A percentile compares a stretch with the other conserved stretches of the same genome.
phyloP scores from a whole-genome alignment of 2,797 vertebrate species.

The Morelia viridis region DNA sequence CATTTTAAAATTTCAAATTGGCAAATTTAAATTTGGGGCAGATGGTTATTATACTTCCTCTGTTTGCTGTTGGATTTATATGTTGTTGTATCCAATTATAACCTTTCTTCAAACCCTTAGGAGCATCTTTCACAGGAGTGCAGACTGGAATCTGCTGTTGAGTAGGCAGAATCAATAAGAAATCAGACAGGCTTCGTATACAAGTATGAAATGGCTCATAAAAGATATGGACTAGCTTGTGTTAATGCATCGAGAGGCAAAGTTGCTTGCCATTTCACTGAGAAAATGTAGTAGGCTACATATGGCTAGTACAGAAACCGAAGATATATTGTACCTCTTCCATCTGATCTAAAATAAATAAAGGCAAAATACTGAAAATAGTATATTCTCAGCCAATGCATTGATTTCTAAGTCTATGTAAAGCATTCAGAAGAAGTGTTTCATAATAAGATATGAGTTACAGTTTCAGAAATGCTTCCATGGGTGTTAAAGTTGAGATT shows the following conservation, averaged over 20 bases:
- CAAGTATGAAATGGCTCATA: conserved; percentile 3
- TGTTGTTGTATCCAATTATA: neutral
- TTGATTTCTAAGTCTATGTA: neutral
- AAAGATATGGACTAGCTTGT: neutral
- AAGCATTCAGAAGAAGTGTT: neutral
- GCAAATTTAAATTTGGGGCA: conserved; percentile 8
- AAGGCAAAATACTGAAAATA: neutral
- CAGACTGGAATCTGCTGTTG: neutral
- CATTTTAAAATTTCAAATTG: neutral
- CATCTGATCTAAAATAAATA: neutral
- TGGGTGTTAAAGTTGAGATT: neutral
- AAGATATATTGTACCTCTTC: conserved; percentile 38
- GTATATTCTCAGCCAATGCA: neutral
- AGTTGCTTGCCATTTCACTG: neutral
- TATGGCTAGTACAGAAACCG: neutral
- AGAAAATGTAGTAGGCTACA: neutral
- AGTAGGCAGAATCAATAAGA: neutral
- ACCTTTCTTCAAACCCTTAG: neutral
- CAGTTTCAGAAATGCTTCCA: neutral
- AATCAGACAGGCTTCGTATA: neutral
- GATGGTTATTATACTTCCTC: neutral
- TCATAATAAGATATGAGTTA: neutral
- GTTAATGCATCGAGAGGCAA: neutral
- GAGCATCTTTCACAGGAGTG: neutral
- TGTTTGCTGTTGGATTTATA: conserved; percentile 20